Evolutionary conservation across 2,113 vertebrate genomes (phyloP).

Genomic region (Hippotragus niger): DNA sequence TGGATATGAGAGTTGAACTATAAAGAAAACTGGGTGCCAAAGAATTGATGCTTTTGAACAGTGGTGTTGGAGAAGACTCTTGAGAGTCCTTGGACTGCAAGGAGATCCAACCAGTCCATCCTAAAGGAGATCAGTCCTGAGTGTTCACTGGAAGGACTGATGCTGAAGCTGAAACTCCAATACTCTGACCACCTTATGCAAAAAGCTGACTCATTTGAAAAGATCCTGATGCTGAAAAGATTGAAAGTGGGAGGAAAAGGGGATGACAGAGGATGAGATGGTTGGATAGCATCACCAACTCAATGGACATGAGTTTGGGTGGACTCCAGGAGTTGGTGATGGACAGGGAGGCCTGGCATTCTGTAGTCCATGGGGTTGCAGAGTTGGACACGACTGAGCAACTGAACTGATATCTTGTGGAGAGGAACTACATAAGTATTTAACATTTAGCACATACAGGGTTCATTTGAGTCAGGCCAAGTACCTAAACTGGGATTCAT

Average conservation of each 20-base stretch:
- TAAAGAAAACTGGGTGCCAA: not conserved
- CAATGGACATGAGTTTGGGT: not conserved
- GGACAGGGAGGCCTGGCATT: not conserved
- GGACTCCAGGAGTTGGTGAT: accelerated
- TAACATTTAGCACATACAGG: not conserved
- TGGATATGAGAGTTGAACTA: not conserved
- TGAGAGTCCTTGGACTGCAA: not conserved
- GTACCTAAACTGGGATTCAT: not conserved
- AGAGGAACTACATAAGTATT: not conserved
- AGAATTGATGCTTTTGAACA: not conserved
- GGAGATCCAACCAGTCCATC: not conserved
- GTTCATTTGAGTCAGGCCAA: not conserved
- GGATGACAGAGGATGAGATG: not conserved
- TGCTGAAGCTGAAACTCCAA: not conserved
- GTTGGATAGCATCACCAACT: not conserved
- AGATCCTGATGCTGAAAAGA: not conserved
- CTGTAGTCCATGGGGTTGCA: not conserved
- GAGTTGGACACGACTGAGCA: not conserved
- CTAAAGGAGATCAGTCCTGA: not conserved
- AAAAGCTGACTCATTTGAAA: not conserved
- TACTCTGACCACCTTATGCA: not conserved
- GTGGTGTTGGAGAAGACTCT: not conserved
- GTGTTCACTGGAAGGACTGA: not conserved
- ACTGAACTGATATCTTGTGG: not conserved
- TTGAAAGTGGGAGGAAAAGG: not conserved